Conservation (phyloP, 2,113 vertebrate genomes). For the Aegotheles bennettii region DNA sequence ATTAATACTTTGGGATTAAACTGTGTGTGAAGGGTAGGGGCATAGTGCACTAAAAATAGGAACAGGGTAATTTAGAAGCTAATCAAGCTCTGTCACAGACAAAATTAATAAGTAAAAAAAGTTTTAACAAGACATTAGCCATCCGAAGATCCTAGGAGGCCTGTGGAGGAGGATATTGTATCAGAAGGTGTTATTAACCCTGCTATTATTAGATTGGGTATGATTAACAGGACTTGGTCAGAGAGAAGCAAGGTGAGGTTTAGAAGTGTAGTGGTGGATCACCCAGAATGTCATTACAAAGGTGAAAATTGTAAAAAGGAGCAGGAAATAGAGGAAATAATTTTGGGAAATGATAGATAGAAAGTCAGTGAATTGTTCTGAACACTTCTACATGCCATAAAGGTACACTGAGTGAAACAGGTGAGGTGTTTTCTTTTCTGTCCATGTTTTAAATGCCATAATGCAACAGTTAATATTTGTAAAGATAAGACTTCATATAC, state of each 20-base stretch:
- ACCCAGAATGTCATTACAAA: slow-evolving; percentile 62
- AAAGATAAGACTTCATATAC: background rate
- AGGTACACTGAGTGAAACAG: background rate
- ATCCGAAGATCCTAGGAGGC: slow-evolving; percentile 63
- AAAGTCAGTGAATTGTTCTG: background rate
- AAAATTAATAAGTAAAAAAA: slow-evolving; percentile 82
- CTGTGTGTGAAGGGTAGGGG: slow-evolving; percentile 82
- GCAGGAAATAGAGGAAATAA: background rate
- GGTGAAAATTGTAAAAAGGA: slow-evolving; percentile 49
- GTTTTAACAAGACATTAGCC: slow-evolving; percentile 80
- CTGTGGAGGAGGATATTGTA: slow-evolving; percentile 59
- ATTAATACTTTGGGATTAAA: slow-evolving; percentile 83
- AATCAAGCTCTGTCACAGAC: slow-evolving; percentile 78
- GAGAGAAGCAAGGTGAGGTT: slow-evolving; percentile 68
- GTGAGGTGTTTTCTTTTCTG: background rate
- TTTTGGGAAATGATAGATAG: background rate
- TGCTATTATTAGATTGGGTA: slow-evolving; percentile 68
- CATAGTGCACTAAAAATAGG: slow-evolving; percentile 78
- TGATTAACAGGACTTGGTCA: slow-evolving; percentile 72
- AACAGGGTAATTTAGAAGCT: slow-evolving; percentile 76
- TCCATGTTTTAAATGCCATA: background rate
- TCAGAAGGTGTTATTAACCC: slow-evolving; percentile 68
- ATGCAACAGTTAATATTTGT: background rate
- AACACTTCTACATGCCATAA: background rate
- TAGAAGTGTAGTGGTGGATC: slow-evolving; percentile 54